Evolutionary conservation across 2,113 vertebrate species (phyloP).

Genomic region (Nicator chloris): DNA sequence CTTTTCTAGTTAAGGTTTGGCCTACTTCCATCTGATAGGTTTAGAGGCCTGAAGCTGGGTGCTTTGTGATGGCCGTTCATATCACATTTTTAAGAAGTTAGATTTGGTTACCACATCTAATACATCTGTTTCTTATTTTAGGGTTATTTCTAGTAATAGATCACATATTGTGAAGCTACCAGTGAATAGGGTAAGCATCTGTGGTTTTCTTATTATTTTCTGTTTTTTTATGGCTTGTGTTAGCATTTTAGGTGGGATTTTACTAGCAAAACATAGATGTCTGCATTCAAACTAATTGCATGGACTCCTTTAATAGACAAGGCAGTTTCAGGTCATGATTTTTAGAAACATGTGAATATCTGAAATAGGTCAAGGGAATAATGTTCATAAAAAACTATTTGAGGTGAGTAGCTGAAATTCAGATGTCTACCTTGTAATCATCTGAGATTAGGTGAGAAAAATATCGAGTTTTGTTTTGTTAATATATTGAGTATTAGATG

Average conservation of each 20-base stretch:
- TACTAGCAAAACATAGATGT: background rate
- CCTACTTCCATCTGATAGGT: background rate
- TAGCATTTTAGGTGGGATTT: background rate
- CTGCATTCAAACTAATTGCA: background rate
- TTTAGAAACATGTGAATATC: background rate
- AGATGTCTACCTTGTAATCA: background rate
- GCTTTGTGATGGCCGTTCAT: background rate
- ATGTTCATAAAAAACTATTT: background rate
- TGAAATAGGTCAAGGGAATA: background rate
- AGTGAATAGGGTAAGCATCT: conserved; percentile 80
- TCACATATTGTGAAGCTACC: conserved; percentile 89
- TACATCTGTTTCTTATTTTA: conserved; percentile 62
- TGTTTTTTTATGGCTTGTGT: background rate
- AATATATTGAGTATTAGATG: background rate
- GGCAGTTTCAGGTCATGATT: background rate
- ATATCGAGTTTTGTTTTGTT: background rate
- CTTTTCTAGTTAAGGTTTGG: background rate
- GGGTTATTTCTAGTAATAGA: conserved; percentile 93
- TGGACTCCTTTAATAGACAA: background rate
- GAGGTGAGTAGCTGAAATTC: background rate
- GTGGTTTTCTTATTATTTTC: background rate
- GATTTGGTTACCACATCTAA: background rate
- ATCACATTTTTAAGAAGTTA: background rate
- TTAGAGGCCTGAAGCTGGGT: background rate
- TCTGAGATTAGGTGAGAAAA: background rate